phyloP scores from a whole-genome alignment of 1,140 invertebrate genomes.

The Eumeta japonica region DNA sequence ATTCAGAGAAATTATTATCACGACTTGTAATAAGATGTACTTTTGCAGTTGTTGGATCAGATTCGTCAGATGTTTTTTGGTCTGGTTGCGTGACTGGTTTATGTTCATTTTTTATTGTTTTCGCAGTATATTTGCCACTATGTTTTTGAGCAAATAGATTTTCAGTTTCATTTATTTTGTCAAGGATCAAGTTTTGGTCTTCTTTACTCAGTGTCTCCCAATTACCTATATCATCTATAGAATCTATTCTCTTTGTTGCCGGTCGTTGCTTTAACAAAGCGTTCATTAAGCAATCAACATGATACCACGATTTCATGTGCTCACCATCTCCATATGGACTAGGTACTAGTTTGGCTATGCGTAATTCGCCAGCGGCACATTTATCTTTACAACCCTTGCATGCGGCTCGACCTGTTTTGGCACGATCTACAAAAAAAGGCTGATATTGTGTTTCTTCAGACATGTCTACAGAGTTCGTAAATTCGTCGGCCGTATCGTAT shows the following conservation, averaged over 20 bases:
- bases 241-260: conserved; percentile 79
- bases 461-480: conserved; percentile 21
- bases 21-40: conserved; percentile 46
- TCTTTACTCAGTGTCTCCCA: conserved; percentile 68
- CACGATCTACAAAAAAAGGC: conserved; percentile 72
- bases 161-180: conserved; percentile 62
- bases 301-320: conserved; percentile 82
- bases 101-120: conserved; percentile 38
- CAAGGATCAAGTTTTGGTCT: conserved; percentile 66
- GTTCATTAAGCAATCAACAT: conserved; percentile 78
- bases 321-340: conserved; percentile 82
- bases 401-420: conserved; percentile 75
- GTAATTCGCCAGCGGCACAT: conserved; percentile 69
- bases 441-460: conserved; percentile 37
- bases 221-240: conserved; percentile 75
- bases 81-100: conserved; percentile 1
- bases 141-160: conserved; percentile 53
- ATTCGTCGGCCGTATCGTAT: conserved; percentile 9
- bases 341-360: conserved; percentile 72
- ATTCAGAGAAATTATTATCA: conserved; percentile 77
- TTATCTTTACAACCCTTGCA: conserved; percentile 86
- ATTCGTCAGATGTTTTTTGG: background rate
- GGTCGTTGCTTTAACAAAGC: conserved; percentile 74
- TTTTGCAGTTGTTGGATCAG: background rate
- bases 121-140: conserved; percentile 46